These are phyloP conservation scores for Gouania willdenowi DNA, from an alignment of 2,797 vertebrate genomes.

Conservation along the genomic window DNA sequence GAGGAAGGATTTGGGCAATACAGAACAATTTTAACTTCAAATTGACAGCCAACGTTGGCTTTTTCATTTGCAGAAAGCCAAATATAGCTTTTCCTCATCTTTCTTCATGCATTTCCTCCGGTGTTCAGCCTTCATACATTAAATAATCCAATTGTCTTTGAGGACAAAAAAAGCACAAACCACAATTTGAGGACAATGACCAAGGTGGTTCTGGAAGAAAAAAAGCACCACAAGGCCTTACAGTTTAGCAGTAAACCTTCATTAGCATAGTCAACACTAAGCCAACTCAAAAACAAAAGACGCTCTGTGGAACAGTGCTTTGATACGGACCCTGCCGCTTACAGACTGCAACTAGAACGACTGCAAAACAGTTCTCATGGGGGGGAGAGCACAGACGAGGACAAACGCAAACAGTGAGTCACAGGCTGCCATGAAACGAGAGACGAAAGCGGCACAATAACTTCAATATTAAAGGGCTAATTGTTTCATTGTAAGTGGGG, in stretches of 20 bases:
- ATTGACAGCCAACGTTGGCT: too few species aligned
- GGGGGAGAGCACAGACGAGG: conserved; percentile 34
- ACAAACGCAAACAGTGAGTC: conserved; percentile 38
- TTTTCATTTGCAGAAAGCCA: too few species aligned
- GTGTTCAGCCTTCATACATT: conserved; percentile 13
- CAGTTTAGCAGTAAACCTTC: conserved; percentile 51
- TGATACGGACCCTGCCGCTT: conserved; percentile 58
- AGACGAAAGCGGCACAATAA: conserved; percentile 12
- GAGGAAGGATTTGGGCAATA: too few species aligned
- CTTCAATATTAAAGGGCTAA: conserved; percentile 17
- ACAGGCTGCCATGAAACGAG: conserved; percentile 11
- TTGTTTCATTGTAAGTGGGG: conserved; percentile 9
- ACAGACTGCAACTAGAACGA: conserved; percentile 64
- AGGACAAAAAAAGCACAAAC: too few species aligned
- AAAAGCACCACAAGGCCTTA: conserved; percentile 48
- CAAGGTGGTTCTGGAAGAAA: conserved; percentile 15
- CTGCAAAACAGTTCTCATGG: conserved; percentile 49
- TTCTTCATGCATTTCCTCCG: conserved; percentile 3
- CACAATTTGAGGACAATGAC: too few species aligned
- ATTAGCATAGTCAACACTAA: conserved; percentile 68
- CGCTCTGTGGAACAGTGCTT: conserved; percentile 60
- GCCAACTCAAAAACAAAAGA: conserved; percentile 62
- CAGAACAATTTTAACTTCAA: too few species aligned
- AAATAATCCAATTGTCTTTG: too few species aligned
- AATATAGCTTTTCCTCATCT: conserved; percentile 16